Percentiles rank a stretch among this genome's conserved stretches.
phyloP scores from a whole-genome alignment of 2,797 vertebrate species.

The Serranus cabrilla region DNA sequence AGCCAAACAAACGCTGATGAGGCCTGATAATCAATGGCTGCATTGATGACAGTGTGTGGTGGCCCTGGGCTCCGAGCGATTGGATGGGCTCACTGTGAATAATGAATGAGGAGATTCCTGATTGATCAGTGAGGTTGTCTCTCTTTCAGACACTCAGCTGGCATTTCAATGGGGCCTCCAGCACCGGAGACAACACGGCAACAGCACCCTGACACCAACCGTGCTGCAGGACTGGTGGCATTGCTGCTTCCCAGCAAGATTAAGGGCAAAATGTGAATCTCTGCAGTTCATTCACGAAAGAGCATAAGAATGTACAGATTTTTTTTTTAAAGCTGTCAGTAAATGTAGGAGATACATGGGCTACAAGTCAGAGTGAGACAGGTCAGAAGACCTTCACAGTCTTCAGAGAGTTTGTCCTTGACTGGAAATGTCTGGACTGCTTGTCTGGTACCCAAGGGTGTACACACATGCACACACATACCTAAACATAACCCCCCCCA shows the following conservation, averaged over 20 bases:
- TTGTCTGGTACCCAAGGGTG: conserved; percentile 66
- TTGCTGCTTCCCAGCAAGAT: conserved; percentile 39
- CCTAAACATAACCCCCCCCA: conserved; percentile 13
- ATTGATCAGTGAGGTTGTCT: conserved; percentile 83
- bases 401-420: conserved; percentile 71
- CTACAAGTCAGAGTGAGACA: conserved; percentile 14
- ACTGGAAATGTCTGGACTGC: conserved; percentile 63
- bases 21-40: conserved; percentile 84
- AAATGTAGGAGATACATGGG: conserved; percentile 23
- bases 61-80: conserved; percentile 81
- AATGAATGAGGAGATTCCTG: conserved; percentile 86
- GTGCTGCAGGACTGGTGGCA: conserved; percentile 25
- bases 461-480: conserved; percentile 37
- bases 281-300: conserved; percentile 18
- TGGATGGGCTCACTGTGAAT: conserved; percentile 81
- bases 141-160: conserved; percentile 74
- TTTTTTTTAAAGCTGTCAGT: conserved; percentile 1
- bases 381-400: conserved; percentile 39
- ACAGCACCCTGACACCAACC: conserved; percentile 23
- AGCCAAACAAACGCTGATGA: conserved; percentile 86
- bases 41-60: conserved; percentile 83
- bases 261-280: conserved; percentile 33
- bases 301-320: conserved; percentile 20
- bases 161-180: conserved; percentile 77
- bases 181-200: conserved; percentile 38